These are phyloP conservation scores for Metellina segmentata DNA, from an alignment of 2,888 invertebrate species.

Conservation along the genomic window DNA sequence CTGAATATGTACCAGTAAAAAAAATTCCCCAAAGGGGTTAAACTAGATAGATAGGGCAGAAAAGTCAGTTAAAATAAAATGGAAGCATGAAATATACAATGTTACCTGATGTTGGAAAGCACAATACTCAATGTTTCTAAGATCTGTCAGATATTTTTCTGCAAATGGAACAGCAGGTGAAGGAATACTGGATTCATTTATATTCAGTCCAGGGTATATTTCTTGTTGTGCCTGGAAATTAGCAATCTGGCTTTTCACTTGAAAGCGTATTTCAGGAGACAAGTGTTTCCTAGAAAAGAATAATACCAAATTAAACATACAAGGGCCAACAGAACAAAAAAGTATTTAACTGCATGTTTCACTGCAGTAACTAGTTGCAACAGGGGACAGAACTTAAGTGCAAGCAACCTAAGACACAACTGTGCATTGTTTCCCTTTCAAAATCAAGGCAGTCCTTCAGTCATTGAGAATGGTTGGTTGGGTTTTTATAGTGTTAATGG, in stretches of 20 bases:
- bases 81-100: neutral
- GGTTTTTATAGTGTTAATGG: no score
- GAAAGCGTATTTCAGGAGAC: slow-evolving; percentile 5
- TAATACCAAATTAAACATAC: neutral
- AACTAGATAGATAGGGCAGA: neutral
- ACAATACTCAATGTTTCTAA: slow-evolving; percentile 15
- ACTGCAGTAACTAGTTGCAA: no score
- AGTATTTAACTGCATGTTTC: no score
- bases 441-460: no score
- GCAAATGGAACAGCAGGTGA: slow-evolving; percentile 18
- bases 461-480: no score
- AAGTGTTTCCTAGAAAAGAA: slow-evolving; percentile 16
- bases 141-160: slow-evolving; percentile 19
- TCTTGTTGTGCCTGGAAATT: neutral
- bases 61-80: neutral
- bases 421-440: no score
- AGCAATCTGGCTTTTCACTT: slow-evolving; percentile 11
- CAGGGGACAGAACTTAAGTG: no score
- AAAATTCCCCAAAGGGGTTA: neutral
- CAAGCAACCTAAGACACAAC: no score
- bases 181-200: neutral
- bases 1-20: no score
- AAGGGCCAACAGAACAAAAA: no score
- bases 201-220: slow-evolving; percentile 3
- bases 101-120: slow-evolving; percentile 33